These are phyloP conservation scores for Melieria omissa DNA, from an alignment of 2,888 invertebrate genomes.

Conservation along the genomic window DNA sequence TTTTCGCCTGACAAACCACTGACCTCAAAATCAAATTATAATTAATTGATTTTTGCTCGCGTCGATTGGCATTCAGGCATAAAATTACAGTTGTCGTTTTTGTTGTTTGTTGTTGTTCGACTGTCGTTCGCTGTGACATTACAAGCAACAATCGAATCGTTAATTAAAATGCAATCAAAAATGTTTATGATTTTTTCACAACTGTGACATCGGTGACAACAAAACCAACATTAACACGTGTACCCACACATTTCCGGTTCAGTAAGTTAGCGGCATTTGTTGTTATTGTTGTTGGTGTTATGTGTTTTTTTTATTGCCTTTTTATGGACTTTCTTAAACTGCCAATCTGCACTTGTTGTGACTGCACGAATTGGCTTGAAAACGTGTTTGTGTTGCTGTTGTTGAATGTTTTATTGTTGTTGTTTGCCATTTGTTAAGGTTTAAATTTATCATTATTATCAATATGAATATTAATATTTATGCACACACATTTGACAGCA, in stretches of 20 bases:
- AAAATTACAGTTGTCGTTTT: background rate
- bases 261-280: background rate
- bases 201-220: background rate
- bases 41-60: constrained; percentile 15
- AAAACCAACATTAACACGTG: background rate
- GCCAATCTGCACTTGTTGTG: background rate
- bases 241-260: background rate
- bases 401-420: too few species aligned
- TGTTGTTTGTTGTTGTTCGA: background rate
- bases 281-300: background rate
- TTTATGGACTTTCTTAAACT: background rate
- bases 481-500: too few species aligned
- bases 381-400: too few species aligned
- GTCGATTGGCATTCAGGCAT: background rate
- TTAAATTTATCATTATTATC: too few species aligned
- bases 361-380: too few species aligned
- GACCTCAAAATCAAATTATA: constrained; percentile 23
- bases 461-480: too few species aligned
- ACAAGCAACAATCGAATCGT: constrained; percentile 15
- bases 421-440: too few species aligned
- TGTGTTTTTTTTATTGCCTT: background rate
- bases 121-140: background rate
- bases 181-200: background rate
- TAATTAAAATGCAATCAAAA: constrained; percentile 20
- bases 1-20: background rate